Base-by-base conservation (phyloP, 1,140 invertebrate genomes). In the Bombus consobrinus region DNA sequence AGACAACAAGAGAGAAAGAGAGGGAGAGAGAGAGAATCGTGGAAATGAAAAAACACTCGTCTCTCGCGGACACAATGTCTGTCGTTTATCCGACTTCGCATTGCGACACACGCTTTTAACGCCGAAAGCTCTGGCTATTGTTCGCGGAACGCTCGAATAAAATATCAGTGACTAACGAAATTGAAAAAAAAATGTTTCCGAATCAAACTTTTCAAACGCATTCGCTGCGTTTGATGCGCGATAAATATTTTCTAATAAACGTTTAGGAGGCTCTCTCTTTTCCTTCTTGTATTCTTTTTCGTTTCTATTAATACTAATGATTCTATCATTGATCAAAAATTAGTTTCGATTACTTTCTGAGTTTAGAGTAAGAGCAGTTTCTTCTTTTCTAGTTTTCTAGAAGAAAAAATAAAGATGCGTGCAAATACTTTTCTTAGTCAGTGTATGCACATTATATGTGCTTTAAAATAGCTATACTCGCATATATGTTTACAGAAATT, bases 31-130 rank as follows among this genome's bases (percentile, higher is more conserved):
- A 39, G 59, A n/a, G 37, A 64, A 43, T 74, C 13, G 72, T 32
- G 47, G 64, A 81, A 69, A 81, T 39, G 43, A 53, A 81, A 81
- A 81, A 72, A 57, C 79, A 81, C 68, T 79, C 62, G 41, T 79
- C 77, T 68, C 62, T 37, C 22, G 41, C 41, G 41, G 41, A 47
- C 41, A 68, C 64, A 79, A 68, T 68, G 77, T 79, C 77, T 68
- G 77, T 47, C 77, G 76, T 78, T 78, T 79, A 79, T 47, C 41
- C 77, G 62, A 68, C 62, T 79, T 34, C 39, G 62, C 64, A 41
- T 47, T 47, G 59, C 77, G 41, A 47, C 64, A 43, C 77, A 64
- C 59, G 39, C 59, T 78, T 78, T 78, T 78, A 78, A 77, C 75
- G 75, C 75, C 57, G 22, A 79, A 79, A 79, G 62, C 59, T 22